A percentile compares a stretch with the other conserved stretches of the same genome.
Evolutionary conservation across 2,113 vertebrate species (phyloP).

Genomic region (Centropristis striata): DNA sequence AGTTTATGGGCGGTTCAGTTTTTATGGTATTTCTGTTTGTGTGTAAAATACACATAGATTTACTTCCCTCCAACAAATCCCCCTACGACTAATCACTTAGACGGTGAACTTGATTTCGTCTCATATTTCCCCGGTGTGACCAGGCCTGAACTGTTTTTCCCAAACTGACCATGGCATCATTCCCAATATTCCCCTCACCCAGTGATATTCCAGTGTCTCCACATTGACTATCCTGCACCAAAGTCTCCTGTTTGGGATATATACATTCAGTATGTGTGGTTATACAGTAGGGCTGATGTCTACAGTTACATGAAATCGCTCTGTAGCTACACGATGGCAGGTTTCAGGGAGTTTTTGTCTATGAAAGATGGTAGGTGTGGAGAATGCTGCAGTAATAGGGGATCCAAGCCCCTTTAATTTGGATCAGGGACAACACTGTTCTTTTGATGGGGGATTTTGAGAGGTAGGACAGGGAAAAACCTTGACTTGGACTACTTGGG

Average conservation of each 20-base stretch:
- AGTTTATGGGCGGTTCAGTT: background rate
- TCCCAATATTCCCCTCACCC: slow-evolving; percentile 3
- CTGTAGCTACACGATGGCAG: slow-evolving; percentile 43
- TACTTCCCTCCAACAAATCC: no score
- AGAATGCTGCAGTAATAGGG: slow-evolving; percentile 47
- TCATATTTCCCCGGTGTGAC: background rate
- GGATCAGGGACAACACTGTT: slow-evolving; percentile 45
- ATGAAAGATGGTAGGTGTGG: slow-evolving; percentile 34
- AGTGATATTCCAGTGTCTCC: slow-evolving; percentile 40
- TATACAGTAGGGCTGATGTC: slow-evolving; percentile 41
- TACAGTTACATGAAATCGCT: slow-evolving; percentile 14
- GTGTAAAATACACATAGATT: no score
- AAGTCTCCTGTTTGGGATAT: slow-evolving; percentile 26
- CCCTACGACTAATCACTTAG: no score
- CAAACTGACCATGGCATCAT: background rate
- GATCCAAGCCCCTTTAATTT: slow-evolving; percentile 27
- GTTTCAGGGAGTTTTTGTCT: background rate
- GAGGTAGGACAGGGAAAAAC: slow-evolving; percentile 49
- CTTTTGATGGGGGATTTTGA: slow-evolving; percentile 27
- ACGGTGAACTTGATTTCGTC: no score
- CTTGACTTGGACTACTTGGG: slow-evolving; percentile 6
- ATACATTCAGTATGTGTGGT: slow-evolving; percentile 78
- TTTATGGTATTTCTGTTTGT: no score
- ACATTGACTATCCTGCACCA: background rate
- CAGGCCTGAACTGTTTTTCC: background rate